Evolutionary conservation across 2,888 invertebrate genomes (phyloP).

Genomic region (Drosophila parthenogenetica): DNA sequence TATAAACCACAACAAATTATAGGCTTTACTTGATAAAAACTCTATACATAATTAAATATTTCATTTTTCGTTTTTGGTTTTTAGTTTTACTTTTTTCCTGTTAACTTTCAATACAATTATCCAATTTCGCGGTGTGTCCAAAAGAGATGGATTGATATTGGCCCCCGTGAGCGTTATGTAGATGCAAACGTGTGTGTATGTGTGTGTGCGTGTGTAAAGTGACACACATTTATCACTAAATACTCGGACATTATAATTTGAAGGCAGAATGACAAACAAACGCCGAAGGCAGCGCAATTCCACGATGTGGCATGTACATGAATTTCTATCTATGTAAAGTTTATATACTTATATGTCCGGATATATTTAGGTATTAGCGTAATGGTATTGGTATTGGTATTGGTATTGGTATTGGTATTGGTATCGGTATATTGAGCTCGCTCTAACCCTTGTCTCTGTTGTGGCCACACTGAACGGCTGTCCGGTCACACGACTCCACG

Average conservation of each 20-base stretch:
- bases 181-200: neutral
- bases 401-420: slow-evolving; percentile 10
- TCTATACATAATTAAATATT: slow-evolving; percentile 36
- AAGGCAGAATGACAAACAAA: slow-evolving; percentile 73
- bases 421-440: slow-evolving; percentile 24
- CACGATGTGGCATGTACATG: slow-evolving; percentile 15
- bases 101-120: slow-evolving; percentile 49
- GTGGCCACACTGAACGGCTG: slow-evolving; percentile 69
- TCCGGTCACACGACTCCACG: slow-evolving; percentile 69
- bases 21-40: neutral
- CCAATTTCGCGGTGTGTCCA: slow-evolving; percentile 18
- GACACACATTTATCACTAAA: slow-evolving; percentile 79
- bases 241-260: slow-evolving; percentile 78
- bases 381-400: slow-evolving; percentile 8
- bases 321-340: slow-evolving; percentile 13
- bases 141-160: slow-evolving; percentile 14
- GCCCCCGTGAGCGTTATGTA: slow-evolving; percentile 1
- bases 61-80: slow-evolving; percentile 20
- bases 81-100: slow-evolving; percentile 4
- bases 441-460: slow-evolving; percentile 62
- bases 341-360: slow-evolving; percentile 18
- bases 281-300: slow-evolving; percentile 36
- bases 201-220: slow-evolving; percentile 44
- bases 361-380: slow-evolving; percentile 23
- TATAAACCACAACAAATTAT: slow-evolving; percentile 26